These are phyloP conservation scores for Ophthalmolycus amberensis DNA, from an alignment of 2,113 vertebrate genomes.

Conservation along the genomic window DNA sequence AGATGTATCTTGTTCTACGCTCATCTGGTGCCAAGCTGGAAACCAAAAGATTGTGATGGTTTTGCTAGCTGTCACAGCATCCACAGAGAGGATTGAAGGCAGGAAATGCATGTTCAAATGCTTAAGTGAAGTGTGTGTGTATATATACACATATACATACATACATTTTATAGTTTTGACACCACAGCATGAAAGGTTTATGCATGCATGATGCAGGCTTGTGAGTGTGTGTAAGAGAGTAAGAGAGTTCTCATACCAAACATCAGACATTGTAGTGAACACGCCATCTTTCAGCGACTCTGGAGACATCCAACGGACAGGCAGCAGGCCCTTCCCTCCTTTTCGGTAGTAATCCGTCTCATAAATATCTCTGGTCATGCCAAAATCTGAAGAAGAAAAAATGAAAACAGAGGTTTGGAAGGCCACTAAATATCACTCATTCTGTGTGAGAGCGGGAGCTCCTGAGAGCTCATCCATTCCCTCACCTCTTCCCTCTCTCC, in stretches of 20 bases:
- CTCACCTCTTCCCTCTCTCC: slow-evolving; percentile 38
- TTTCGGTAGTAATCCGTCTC: slow-evolving; percentile 99
- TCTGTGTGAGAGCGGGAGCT: slow-evolving; percentile 58
- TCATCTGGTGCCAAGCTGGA: slow-evolving; percentile 20
- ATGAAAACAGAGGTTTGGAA: slow-evolving; percentile 41
- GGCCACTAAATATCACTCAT: slow-evolving; percentile 53
- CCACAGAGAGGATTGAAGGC: background rate
- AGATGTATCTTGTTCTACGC: background rate
- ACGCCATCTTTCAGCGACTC: slow-evolving; percentile 98
- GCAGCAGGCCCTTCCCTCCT: slow-evolving; percentile 96
- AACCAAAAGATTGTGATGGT: slow-evolving; percentile 40
- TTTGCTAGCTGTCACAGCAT: slow-evolving; percentile 22
- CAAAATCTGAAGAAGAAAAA: slow-evolving; percentile 88
- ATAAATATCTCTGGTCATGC: slow-evolving; percentile 99
- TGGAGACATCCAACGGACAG: slow-evolving; percentile 99
- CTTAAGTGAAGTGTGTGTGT: background rate
- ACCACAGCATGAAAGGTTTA: slow-evolving; percentile 35
- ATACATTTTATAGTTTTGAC: slow-evolving; percentile 30
- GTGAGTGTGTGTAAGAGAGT: slow-evolving; percentile 18
- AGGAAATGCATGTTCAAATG: background rate
- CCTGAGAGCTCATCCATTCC: slow-evolving; percentile 49
- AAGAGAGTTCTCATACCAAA: slow-evolving; percentile 88
- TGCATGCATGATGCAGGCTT: slow-evolving; percentile 22
- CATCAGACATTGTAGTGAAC: slow-evolving; percentile 98
- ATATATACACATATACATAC: background rate